Percentiles rank a stretch among this genome's conserved stretches.
These are phyloP conservation scores for Notothenia rossii DNA, from an alignment of 2,113 vertebrate genomes.

Conservation along the genomic window DNA sequence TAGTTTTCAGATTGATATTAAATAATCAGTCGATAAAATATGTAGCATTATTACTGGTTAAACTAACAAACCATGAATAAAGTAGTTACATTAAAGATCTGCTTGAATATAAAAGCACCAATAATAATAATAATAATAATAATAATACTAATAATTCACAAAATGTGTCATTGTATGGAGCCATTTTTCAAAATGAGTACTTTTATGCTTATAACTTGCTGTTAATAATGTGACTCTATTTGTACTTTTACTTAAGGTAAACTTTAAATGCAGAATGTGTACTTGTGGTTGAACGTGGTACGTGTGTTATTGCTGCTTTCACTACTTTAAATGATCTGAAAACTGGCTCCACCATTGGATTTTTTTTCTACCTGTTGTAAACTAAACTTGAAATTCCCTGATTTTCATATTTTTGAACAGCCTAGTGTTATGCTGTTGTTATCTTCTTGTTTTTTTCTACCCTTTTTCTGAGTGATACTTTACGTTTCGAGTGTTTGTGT, in stretches of 20 bases:
- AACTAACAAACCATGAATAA: no score
- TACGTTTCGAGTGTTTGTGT: no score
- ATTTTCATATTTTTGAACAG: neutral
- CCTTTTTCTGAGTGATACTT: no score
- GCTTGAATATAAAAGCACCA: neutral
- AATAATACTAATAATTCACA: neutral
- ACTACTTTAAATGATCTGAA: neutral
- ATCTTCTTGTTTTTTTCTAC: no score
- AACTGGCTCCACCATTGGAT: neutral
- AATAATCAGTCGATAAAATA: neutral
- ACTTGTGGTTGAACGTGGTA: no score
- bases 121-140: slow-evolving; percentile 2
- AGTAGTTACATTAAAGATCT: no score
- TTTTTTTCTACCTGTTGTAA: neutral
- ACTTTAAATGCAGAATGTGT: neutral
- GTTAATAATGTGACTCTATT: neutral
- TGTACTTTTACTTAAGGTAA: neutral
- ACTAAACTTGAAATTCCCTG: neutral
- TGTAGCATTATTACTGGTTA: neutral
- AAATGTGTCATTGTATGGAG: neutral
- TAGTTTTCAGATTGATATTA: neutral
- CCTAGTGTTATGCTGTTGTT: no score
- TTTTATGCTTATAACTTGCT: neutral
- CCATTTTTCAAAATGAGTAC: neutral
- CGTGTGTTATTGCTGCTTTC: slow-evolving; percentile 2